Conservation (phyloP, 1,140 invertebrate species). For the Drosophila repletoides region DNA sequence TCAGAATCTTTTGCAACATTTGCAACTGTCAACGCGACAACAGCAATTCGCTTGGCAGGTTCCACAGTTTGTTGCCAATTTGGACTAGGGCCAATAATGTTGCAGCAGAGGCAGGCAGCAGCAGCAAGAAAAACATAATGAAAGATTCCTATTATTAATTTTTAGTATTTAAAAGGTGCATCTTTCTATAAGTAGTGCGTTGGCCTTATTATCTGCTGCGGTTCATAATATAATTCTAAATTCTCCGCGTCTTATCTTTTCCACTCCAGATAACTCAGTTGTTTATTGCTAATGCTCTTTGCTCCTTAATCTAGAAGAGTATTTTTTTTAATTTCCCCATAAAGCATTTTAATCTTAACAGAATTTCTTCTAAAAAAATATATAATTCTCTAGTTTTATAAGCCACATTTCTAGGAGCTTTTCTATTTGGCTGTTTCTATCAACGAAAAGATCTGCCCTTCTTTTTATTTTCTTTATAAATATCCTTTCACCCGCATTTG, state of each 20-base stretch:
- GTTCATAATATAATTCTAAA: too few species aligned
- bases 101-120: neutral
- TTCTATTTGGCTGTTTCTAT: neutral
- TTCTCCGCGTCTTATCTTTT: too few species aligned
- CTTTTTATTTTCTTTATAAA: neutral
- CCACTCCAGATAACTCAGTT: too few species aligned
- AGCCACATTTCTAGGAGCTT: too few species aligned
- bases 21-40: slow-evolving; percentile 76
- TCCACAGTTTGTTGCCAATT: slow-evolving; percentile 67
- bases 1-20: slow-evolving; percentile 56
- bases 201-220: neutral
- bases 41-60: slow-evolving; percentile 29
- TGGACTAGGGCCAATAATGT: slow-evolving; percentile 69
- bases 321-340: too few species aligned
- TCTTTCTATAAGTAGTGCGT: neutral
- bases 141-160: slow-evolving; percentile 29
- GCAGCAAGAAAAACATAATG: neutral
- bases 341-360: too few species aligned
- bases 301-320: too few species aligned
- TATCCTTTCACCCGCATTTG: slow-evolving; percentile 1
- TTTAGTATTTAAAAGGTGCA: slow-evolving; percentile 8
- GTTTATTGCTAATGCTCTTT: too few species aligned
- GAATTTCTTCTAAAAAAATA: too few species aligned
- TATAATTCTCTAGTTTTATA: too few species aligned
- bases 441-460: neutral